Percentiles rank a stretch among this genome's conserved stretches.
Conservation (phyloP, 2,113 vertebrate genomes). For the Dipodomys stephensi region DNA sequence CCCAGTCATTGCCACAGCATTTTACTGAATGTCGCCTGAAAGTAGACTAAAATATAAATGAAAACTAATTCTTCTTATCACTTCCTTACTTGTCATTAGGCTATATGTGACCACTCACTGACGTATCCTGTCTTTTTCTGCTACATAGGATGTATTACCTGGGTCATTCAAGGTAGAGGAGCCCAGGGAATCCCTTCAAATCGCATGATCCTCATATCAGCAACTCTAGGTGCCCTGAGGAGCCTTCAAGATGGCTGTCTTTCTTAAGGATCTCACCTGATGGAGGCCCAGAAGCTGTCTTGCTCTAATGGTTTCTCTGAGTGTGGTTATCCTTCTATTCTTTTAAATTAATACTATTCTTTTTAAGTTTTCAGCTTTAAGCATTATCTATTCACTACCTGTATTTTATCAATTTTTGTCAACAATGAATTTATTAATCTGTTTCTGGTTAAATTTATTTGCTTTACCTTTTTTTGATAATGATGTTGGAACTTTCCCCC, state of each 20-base stretch:
- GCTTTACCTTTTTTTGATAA: neutral
- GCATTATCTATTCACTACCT: neutral
- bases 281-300: neutral
- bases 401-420: neutral
- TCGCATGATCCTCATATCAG: neutral
- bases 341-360: neutral
- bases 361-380: neutral
- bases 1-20: neutral
- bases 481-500: neutral
- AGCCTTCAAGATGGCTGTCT: neutral
- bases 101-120: neutral
- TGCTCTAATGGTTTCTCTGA: neutral
- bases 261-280: neutral
- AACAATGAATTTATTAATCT: neutral
- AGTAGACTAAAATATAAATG: slow-evolving; percentile 37
- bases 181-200: neutral
- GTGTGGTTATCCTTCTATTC: neutral
- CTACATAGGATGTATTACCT: neutral
- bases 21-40: neutral
- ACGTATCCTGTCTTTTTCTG: neutral
- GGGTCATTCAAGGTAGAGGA: neutral
- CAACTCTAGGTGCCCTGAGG: too few relatives aligned
- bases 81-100: neutral
- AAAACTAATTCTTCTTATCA: slow-evolving; percentile 15
- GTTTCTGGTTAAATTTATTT: neutral